phyloP scores from a whole-genome alignment of 2,797 vertebrate species.

The Cottoperca gobio region DNA sequence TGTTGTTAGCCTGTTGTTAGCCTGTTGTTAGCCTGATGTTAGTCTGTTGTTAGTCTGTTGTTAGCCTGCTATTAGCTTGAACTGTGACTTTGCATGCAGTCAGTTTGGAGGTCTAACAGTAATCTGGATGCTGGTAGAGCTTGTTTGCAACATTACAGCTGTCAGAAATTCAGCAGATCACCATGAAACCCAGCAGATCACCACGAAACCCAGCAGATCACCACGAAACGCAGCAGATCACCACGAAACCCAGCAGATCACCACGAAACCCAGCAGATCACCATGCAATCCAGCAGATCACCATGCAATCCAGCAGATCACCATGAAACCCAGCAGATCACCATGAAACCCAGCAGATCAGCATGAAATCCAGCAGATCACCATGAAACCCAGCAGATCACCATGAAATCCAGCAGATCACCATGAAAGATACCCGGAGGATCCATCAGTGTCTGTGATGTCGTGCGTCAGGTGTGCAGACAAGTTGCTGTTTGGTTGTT shows the following conservation, averaged over 20 bases:
- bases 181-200: no score
- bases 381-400: not conserved
- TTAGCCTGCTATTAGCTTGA: not conserved
- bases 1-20: not conserved
- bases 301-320: no score
- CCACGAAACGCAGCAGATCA: no score
- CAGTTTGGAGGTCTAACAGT: not conserved
- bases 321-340: no score
- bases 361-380: not conserved
- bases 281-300: no score
- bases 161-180: no score
- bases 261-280: not conserved
- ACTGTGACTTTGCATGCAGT: not conserved
- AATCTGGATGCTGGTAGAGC: not conserved
- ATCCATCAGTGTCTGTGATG: not conserved
- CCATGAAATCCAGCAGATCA: not conserved
- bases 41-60: not conserved
- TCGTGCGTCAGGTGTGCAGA: not conserved
- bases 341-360: not conserved
- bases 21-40: not conserved
- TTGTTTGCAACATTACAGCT: not conserved
- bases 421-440: not conserved
- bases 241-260: no score
- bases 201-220: no score
- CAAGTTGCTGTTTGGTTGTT: conserved; percentile 3